Conservation (phyloP, 2,888 invertebrate species). For the Bunonema sp. region DNA sequence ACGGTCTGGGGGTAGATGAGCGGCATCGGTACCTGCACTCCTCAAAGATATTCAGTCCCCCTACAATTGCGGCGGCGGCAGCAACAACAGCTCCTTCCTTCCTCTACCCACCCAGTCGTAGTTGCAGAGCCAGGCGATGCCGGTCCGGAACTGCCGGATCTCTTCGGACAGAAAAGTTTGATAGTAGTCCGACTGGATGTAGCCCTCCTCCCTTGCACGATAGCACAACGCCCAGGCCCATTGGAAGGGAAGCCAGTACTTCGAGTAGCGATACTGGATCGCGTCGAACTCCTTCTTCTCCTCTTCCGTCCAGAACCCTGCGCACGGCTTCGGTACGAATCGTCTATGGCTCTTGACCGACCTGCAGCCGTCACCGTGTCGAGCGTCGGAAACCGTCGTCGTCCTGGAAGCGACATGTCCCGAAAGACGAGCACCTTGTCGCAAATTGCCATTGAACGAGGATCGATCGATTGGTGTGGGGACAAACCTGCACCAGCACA, state of each 20-base stretch:
- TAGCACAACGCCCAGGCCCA: too few relatives aligned
- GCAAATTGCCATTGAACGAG: not conserved
- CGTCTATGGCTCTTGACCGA: not conserved
- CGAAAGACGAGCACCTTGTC: constrained; percentile 23
- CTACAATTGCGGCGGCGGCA: not conserved
- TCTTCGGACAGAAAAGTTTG: constrained; percentile 6
- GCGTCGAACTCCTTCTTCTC: constrained; percentile 24
- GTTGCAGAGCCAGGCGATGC: constrained; percentile 27
- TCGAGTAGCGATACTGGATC: constrained; percentile 22
- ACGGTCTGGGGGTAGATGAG: constrained; percentile 36
- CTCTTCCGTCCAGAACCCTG: constrained; percentile 25
- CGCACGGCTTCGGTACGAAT: not conserved
- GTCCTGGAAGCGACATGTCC: constrained; percentile 20
- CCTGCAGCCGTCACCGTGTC: constrained; percentile 27
- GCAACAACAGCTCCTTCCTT: not conserved
- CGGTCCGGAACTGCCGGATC: constrained; percentile 25
- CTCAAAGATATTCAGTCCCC: not conserved
- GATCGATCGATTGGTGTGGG: not conserved
- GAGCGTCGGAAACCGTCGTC: constrained; percentile 21
- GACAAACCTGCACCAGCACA: constrained; percentile 10
- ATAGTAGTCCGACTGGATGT: constrained; percentile 12
- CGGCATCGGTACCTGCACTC: constrained; percentile 26
- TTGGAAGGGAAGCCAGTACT: constrained; percentile 23
- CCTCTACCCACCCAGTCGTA: constrained; percentile 29
- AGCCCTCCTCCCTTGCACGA: constrained; percentile 16